Percentiles rank a stretch among this genome's conserved stretches.
phyloP scores from a whole-genome alignment of 1,140 invertebrate species.

The Drosophila prosaltans region DNA sequence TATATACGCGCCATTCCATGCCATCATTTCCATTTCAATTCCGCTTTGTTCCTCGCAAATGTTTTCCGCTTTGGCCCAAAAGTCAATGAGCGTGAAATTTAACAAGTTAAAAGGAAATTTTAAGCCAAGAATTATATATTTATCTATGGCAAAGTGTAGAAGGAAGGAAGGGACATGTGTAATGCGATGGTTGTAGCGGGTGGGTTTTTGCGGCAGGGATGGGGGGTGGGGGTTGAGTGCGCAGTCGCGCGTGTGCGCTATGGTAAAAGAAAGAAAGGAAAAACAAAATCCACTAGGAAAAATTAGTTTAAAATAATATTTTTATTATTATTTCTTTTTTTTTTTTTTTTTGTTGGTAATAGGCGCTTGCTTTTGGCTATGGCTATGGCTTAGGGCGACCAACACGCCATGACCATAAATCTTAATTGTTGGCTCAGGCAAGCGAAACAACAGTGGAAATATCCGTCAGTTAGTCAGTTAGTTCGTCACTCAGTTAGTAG shows the following conservation, averaged over 20 bases:
- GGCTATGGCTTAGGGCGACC: constrained; percentile 49
- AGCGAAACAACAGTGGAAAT: constrained; percentile 49
- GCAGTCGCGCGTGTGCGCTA: constrained; percentile 66
- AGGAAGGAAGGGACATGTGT: background rate
- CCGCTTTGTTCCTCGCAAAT: background rate
- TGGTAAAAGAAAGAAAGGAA: constrained; percentile 10
- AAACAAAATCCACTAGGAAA: constrained; percentile 46
- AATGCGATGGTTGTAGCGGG: background rate
- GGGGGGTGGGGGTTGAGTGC: constrained; percentile 21
- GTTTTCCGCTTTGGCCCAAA: constrained; percentile 30
- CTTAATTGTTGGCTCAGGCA: constrained; percentile 76
- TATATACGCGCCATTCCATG: background rate
- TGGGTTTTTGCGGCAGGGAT: too few species aligned
- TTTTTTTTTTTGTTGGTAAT: constrained; percentile 24
- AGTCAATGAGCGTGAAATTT: constrained; percentile 72
- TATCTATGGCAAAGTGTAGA: background rate
- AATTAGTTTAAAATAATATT: constrained; percentile 56
- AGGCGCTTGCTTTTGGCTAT: constrained; percentile 18
- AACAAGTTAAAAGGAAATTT: constrained; percentile 69
- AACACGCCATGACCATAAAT: constrained; percentile 77
- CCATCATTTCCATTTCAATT: constrained; percentile 20
- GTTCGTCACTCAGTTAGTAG: constrained; percentile 32
- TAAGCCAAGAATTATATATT: constrained; percentile 37
- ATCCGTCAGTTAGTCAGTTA: constrained; percentile 27
- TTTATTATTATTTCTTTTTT: background rate